phyloP scores from a whole-genome alignment of 2,797 vertebrate genomes.

The Halcyon smyrnensis region DNA sequence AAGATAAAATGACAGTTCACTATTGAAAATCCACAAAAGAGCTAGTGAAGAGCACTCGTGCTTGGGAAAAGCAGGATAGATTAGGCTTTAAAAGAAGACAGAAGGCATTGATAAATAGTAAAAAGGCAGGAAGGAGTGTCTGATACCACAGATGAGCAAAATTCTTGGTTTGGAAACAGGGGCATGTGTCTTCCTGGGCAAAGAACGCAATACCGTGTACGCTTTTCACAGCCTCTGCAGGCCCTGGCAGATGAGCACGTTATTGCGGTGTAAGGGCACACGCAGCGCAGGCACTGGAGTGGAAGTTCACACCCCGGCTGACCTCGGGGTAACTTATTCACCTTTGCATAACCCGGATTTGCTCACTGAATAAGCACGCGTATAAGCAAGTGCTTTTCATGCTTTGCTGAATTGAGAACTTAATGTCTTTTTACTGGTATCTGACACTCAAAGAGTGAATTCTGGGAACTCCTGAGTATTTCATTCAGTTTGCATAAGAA shows the following conservation, averaged over 20 bases:
- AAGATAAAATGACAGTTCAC: neutral
- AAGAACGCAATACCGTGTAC: neutral
- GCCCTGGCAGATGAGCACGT: neutral
- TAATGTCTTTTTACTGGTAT: constrained; percentile 42
- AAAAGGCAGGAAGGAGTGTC: neutral
- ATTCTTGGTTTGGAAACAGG: neutral
- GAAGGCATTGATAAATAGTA: neutral
- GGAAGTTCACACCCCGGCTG: constrained; percentile 50
- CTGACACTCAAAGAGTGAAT: neutral
- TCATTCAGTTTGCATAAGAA: constrained; percentile 3
- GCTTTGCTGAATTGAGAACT: constrained; percentile 31
- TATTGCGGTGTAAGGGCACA: neutral
- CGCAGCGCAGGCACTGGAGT: neutral
- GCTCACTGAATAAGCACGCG: neutral
- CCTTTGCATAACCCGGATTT: constrained; percentile 53
- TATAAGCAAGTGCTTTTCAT: constrained; percentile 59
- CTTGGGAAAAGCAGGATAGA: neutral
- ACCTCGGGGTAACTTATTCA: constrained; percentile 40
- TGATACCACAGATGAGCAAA: neutral
- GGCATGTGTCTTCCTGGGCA: neutral
- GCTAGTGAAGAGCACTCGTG: neutral
- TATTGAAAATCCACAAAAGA: neutral
- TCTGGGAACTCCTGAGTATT: neutral
- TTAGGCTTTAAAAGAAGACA: neutral
- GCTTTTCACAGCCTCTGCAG: neutral